Evolutionary conservation across 2,888 invertebrate genomes (phyloP).

Genomic region (Notodonta dromedarius): DNA sequence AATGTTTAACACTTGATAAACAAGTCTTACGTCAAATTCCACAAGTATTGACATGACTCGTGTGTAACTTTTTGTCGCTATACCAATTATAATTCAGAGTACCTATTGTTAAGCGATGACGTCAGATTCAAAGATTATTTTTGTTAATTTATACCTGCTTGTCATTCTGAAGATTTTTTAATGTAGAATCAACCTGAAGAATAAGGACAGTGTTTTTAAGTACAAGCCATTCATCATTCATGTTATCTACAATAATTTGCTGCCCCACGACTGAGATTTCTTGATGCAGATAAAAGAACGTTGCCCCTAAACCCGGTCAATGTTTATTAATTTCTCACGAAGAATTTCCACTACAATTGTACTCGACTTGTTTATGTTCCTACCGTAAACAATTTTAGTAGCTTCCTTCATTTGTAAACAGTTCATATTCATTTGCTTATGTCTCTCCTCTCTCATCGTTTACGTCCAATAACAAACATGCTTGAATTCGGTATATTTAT

Average conservation of each 20-base stretch:
- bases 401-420: slow-evolving; percentile 32
- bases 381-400: slow-evolving; percentile 29
- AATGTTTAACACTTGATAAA: no score
- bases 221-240: neutral
- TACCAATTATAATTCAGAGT: neutral
- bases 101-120: neutral
- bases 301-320: slow-evolving; percentile 41
- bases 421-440: slow-evolving; percentile 30
- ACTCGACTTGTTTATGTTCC: slow-evolving; percentile 38
- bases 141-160: no score
- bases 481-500: slow-evolving; percentile 29
- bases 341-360: slow-evolving; percentile 56
- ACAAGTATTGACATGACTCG: no score
- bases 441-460: slow-evolving; percentile 23
- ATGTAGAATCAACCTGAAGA: neutral
- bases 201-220: neutral
- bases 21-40: no score
- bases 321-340: slow-evolving; percentile 52
- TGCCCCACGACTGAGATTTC: slow-evolving; percentile 33
- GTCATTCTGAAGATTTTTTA: neutral
- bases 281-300: slow-evolving; percentile 48
- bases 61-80: no score
- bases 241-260: slow-evolving; percentile 21
- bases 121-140: neutral
- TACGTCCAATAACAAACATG: slow-evolving; percentile 37